Base-by-base conservation (phyloP, 2,113 vertebrate genomes). In the Nibea coibor region DNA sequence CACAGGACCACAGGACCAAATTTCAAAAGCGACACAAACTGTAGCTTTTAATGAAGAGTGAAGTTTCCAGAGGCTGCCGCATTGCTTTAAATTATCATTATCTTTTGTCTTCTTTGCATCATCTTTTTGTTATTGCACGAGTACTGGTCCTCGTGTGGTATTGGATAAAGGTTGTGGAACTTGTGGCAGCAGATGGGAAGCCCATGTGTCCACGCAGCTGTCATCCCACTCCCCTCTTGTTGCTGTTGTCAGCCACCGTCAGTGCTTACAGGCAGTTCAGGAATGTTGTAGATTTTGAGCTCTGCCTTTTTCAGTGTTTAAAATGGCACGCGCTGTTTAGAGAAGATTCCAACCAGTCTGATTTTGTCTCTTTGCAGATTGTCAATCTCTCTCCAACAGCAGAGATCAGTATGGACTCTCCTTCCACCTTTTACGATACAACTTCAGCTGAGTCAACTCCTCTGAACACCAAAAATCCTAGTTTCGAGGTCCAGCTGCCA, bases 321-420 rank as follows among this genome's bases (percentile, higher is more conserved):
- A 17, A 54, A n/a, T 16, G 50, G 15, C 20, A 15, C 35, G 35
- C 1, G 50, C 12, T 28, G 6, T 50, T 68, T 14, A 48, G 3
- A 59, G 8, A 70, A 39, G n/a, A 59, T 22, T 45, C 35, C 66
- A 67, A 43, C 58, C 51, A 48, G 14, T 80, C 48, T 82, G n/a
- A 48, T 35, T 66, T 58, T 85, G 63, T 86, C 73, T 94, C 78
- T 78, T 92, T 91, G 86, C 93, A 99, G 98, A 97, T 94, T 86
- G 95, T 97, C 94, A 96, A 81, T 77, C 94, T 97, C 78, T 97
- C 97, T 69, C 96, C 97, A 47, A 96, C 96, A 22, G 95, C 97
- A 80, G 97, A 98, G 90, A 84, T 93, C 43, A 95, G 93, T 89
- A 91, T 95, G 88, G 96, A 96, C 72, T 93, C 95, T 7, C 94